Percentiles rank a stretch among this genome's conserved stretches.
Conservation (phyloP, 2,113 vertebrate genomes). For the Thunnus thynnus region DNA sequence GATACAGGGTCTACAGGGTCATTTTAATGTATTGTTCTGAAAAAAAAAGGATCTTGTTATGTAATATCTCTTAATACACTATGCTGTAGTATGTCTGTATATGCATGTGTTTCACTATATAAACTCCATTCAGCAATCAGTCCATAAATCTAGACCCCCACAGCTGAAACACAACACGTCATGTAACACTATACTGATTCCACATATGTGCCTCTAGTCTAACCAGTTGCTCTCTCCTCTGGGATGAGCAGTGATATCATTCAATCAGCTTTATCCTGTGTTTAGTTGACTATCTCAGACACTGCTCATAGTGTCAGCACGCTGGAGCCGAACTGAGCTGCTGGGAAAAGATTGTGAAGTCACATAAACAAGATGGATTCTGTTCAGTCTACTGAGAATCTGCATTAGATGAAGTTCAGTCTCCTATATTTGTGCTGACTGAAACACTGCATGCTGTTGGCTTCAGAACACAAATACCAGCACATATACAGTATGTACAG, state of each 20-base stretch:
- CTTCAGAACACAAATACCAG: background rate
- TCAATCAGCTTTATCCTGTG: slow-evolving; percentile 27
- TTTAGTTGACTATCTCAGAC: slow-evolving; percentile 31
- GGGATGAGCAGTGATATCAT: slow-evolving; percentile 10
- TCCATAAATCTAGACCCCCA: slow-evolving; percentile 32
- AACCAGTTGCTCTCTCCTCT: slow-evolving; percentile 17
- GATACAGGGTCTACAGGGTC: background rate
- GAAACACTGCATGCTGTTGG: background rate
- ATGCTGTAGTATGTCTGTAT: background rate
- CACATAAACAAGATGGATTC: slow-evolving; percentile 37
- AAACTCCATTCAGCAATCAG: slow-evolving; percentile 12
- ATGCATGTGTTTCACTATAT: background rate
- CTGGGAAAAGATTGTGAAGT: slow-evolving; percentile 17
- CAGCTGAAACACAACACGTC: slow-evolving; percentile 19
- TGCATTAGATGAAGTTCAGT: slow-evolving; percentile 11
- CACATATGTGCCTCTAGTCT: slow-evolving; percentile 32
- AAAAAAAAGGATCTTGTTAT: background rate
- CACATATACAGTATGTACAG: background rate
- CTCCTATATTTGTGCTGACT: background rate
- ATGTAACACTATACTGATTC: slow-evolving; percentile 32
- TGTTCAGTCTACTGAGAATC: slow-evolving; percentile 1
- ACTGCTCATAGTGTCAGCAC: slow-evolving; percentile 10
- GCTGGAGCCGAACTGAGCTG: slow-evolving; percentile 24
- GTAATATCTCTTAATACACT: background rate
- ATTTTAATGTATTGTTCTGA: background rate